These are phyloP conservation scores for Semaprochilodus insignis DNA, from an alignment of 2,797 vertebrate species.

Conservation along the genomic window DNA sequence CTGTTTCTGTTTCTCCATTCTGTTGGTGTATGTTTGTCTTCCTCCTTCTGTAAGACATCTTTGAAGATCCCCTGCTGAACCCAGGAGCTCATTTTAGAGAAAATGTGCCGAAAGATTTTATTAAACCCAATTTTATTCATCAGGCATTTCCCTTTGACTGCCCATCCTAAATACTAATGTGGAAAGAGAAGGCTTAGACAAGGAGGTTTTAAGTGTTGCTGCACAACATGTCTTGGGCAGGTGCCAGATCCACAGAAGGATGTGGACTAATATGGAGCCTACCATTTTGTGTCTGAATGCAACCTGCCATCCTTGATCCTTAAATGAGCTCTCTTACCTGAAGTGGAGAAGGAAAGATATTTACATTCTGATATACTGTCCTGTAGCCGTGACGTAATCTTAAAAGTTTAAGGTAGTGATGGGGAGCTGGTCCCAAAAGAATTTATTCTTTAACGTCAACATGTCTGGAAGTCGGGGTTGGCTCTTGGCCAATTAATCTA, in stretches of 20 bases:
- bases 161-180: slow-evolving; percentile 52
- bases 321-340: neutral
- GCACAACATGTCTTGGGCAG: slow-evolving; percentile 53
- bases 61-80: slow-evolving; percentile 44
- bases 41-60: slow-evolving; percentile 3
- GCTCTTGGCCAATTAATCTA: too few species aligned
- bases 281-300: neutral
- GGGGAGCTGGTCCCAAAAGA: too few species aligned
- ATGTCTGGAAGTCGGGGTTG: too few species aligned
- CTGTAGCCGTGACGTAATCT: neutral
- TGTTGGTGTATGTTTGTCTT: slow-evolving; percentile 32
- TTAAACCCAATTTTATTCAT: slow-evolving; percentile 68
- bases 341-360: neutral
- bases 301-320: neutral
- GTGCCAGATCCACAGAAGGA: slow-evolving; percentile 25
- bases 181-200: slow-evolving; percentile 50
- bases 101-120: slow-evolving; percentile 53
- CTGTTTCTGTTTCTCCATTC: neutral
- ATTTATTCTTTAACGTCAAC: too few species aligned
- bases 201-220: slow-evolving; percentile 55
- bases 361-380: neutral
- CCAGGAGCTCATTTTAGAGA: slow-evolving; percentile 8
- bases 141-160: slow-evolving; percentile 55
- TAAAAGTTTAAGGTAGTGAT: too few species aligned
- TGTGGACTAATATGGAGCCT: neutral